Percentiles rank a stretch among this genome's conserved stretches.
phyloP scores from a whole-genome alignment of 2,113 vertebrate species.

The Orientallactaga bullata region DNA sequence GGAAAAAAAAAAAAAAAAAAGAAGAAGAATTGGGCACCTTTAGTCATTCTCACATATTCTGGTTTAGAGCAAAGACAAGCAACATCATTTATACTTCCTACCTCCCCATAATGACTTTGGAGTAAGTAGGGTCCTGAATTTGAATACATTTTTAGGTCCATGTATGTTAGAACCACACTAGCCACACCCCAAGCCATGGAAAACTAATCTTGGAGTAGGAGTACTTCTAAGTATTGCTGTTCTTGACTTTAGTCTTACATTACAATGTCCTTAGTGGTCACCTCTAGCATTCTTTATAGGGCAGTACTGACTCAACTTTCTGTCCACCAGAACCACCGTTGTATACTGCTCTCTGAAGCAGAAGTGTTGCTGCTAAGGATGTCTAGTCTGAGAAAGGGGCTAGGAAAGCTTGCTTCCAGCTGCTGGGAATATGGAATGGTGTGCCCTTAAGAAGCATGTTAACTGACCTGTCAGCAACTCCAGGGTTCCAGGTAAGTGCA shows the following conservation, averaged over 20 bases:
- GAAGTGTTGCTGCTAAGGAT: not conserved
- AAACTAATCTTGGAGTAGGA: not conserved
- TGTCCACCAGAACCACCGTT: not conserved
- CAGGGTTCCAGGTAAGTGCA: constrained; percentile 14
- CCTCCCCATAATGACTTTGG: not conserved
- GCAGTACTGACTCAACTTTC: not conserved
- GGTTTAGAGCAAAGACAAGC: constrained; percentile 43
- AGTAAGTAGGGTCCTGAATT: not conserved
- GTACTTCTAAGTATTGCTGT: not conserved
- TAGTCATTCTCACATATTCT: not conserved
- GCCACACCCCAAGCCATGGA: not conserved
- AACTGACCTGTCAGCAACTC: not conserved
- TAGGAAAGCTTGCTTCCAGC: not conserved
- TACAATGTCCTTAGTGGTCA: not conserved
- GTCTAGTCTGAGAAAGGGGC: not conserved
- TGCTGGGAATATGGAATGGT: not conserved
- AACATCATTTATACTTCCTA: not conserved
- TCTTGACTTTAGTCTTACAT: not conserved
- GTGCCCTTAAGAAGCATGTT: not conserved
- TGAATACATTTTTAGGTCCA: not conserved
- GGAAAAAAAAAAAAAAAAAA: no score
- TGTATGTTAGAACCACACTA: not conserved
- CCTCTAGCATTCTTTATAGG: not conserved
- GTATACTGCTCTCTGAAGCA: not conserved
- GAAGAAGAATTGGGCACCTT: not conserved